Percentiles rank a stretch among this genome's conserved stretches.
phyloP scores from a whole-genome alignment of 2,797 vertebrate genomes.

The Pipistrellus pygmaeus region DNA sequence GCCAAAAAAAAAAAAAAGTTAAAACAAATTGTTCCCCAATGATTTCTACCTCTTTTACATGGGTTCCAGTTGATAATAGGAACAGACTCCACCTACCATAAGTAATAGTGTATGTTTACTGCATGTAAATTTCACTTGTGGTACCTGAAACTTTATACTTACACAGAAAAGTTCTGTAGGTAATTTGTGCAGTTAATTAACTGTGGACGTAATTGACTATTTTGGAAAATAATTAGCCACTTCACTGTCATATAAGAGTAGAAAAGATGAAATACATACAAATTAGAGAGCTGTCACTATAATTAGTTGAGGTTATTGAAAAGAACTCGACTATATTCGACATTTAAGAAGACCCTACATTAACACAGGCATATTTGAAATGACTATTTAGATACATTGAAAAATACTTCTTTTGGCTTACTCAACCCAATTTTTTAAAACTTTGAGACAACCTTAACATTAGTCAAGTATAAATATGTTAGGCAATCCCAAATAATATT shows the following conservation, averaged over 20 bases:
- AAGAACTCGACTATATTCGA: not conserved
- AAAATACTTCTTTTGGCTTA: not conserved
- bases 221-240: constrained; percentile 42
- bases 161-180: not conserved
- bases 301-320: constrained; percentile 34
- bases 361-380: not conserved
- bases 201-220: constrained; percentile 9
- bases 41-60: not conserved
- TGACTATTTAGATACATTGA: not conserved
- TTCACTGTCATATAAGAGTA: constrained; percentile 43
- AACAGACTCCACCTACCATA: not conserved
- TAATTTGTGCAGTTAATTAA: constrained; percentile 70
- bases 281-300: not conserved
- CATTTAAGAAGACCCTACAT: constrained; percentile 1
- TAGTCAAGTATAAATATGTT: constrained; percentile 13
- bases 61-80: not conserved
- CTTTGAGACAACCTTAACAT: not conserved
- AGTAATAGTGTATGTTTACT: not conserved
- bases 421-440: not conserved
- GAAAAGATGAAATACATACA: constrained; percentile 46
- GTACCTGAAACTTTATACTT: constrained; percentile 47
- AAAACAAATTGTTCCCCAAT: not conserved
- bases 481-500: not conserved
- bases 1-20: not conserved
- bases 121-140: constrained; percentile 15